Percentiles rank a stretch among this genome's conserved stretches.
These are phyloP conservation scores for Pachyrhynchus sulphureomaculatus DNA, from an alignment of 1,140 invertebrate genomes.

Conservation along the genomic window DNA sequence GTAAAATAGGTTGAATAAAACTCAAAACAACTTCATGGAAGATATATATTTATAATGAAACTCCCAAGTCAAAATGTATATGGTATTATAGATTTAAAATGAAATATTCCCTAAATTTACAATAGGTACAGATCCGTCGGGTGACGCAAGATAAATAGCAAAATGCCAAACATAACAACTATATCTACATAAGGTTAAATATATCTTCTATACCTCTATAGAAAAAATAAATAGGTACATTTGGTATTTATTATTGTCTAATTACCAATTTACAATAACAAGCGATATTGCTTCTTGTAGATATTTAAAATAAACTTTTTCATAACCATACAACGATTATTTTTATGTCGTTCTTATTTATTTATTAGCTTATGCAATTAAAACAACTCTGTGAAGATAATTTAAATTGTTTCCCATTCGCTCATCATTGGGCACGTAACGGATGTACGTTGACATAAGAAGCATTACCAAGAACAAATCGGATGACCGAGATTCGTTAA, in stretches of 20 bases:
- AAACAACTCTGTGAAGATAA: too few relatives aligned
- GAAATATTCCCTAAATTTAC: conserved; percentile 46
- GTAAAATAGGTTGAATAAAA: too few relatives aligned
- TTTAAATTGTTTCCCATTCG: too few relatives aligned
- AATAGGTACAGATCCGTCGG: conserved; percentile 44
- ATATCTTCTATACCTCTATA: conserved; percentile 15
- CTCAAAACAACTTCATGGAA: conserved; percentile 31
- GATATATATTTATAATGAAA: conserved; percentile 44
- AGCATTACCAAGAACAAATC: too few relatives aligned
- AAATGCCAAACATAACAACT: conserved; percentile 18
- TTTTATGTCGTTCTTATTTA: not conserved
- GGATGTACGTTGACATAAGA: too few relatives aligned
- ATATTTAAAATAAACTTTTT: not conserved
- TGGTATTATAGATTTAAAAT: conserved; percentile 44
- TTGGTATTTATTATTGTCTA: conserved; percentile 27
- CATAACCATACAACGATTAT: not conserved
- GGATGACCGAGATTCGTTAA: too few relatives aligned
- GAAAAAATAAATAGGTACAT: conserved; percentile 28
- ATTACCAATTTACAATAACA: conserved; percentile 29
- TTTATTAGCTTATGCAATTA: too few relatives aligned
- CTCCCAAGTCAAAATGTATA: conserved; percentile 46
- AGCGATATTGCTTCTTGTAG: conserved; percentile 13
- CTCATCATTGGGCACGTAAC: too few relatives aligned
- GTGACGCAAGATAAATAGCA: conserved; percentile 32
- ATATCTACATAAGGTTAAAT: conserved; percentile 15